A percentile compares a stretch with the other conserved stretches of the same genome.
phyloP scores from a whole-genome alignment of 2,888 invertebrate genomes.

The Machimus rusticus region DNA sequence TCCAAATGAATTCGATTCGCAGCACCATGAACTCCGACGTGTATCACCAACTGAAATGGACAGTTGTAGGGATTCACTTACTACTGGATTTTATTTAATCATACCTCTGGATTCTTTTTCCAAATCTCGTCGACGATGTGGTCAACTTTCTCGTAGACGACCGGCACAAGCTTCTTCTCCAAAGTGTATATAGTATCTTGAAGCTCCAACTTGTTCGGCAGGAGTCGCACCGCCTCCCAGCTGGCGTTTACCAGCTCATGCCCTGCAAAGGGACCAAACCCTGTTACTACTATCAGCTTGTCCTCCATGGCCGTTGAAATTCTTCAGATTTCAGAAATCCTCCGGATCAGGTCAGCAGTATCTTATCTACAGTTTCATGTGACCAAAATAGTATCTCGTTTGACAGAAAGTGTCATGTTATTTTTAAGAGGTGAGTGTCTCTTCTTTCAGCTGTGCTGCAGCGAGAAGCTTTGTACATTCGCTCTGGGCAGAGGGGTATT shows the following conservation, averaged over 20 bases:
- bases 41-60: constrained; percentile 57
- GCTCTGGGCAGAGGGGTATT: neutral
- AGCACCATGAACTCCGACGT: constrained; percentile 60
- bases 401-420: neutral
- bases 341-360: neutral
- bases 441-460: neutral
- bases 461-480: neutral
- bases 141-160: constrained; percentile 72
- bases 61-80: neutral
- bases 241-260: constrained; percentile 75
- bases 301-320: constrained; percentile 5
- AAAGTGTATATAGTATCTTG: constrained; percentile 63
- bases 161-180: constrained; percentile 68
- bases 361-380: neutral
- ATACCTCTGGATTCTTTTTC: constrained; percentile 70
- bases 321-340: neutral
- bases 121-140: constrained; percentile 69
- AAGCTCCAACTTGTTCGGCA: constrained; percentile 60
- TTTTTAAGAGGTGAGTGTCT: neutral
- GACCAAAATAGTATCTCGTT: neutral
- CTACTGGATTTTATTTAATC: neutral
- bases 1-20: constrained; percentile 58
- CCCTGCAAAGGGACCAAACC: constrained; percentile 79
- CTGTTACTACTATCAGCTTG: constrained; percentile 66
- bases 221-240: constrained; percentile 76